These are phyloP conservation scores for Machimus atricapillus DNA, from an alignment of 2,888 invertebrate genomes.

Conservation along the genomic window DNA sequence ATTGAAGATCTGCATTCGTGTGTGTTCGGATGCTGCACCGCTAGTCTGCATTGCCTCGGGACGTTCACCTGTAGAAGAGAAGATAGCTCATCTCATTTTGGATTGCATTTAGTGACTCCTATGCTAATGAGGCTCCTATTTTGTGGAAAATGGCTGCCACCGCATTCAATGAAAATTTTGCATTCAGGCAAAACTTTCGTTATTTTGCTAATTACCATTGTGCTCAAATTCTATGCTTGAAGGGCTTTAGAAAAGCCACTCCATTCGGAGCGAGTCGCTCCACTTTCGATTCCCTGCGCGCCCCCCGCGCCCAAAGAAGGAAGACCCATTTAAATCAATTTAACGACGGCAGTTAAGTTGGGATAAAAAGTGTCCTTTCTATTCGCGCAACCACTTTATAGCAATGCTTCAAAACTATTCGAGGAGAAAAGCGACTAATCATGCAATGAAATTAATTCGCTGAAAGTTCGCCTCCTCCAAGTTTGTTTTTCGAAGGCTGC, in stretches of 20 bases:
- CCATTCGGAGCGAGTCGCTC: not conserved
- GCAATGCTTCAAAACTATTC: not conserved
- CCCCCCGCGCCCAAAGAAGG: not conserved
- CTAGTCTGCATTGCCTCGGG: conserved; percentile 83
- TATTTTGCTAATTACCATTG: conserved; percentile 37
- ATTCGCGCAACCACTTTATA: not conserved
- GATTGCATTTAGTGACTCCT: not conserved
- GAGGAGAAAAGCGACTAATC: not conserved
- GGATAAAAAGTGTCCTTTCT: conserved; percentile 12
- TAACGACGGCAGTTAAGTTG: conserved; percentile 7
- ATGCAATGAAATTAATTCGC: not conserved
- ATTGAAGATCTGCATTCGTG: conserved; percentile 32
- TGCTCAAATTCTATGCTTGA: conserved; percentile 18
- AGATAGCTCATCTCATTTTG: conserved; percentile 43
- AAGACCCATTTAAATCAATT: conserved; percentile 26
- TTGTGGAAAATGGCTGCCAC: conserved; percentile 17
- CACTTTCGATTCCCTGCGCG: not conserved
- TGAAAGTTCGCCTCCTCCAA: not conserved
- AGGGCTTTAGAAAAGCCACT: not conserved
- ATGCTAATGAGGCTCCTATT: conserved; percentile 26
- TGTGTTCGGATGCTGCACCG: conserved; percentile 63
- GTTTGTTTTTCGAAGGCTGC: not conserved
- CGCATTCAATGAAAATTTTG: conserved; percentile 29
- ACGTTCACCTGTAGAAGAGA: conserved; percentile 72
- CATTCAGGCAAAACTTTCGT: conserved; percentile 10